Percentiles rank a stretch among this genome's conserved stretches.
Evolutionary conservation across 2,797 vertebrate genomes (phyloP).

Genomic region (Danio jaintianensis): DNA sequence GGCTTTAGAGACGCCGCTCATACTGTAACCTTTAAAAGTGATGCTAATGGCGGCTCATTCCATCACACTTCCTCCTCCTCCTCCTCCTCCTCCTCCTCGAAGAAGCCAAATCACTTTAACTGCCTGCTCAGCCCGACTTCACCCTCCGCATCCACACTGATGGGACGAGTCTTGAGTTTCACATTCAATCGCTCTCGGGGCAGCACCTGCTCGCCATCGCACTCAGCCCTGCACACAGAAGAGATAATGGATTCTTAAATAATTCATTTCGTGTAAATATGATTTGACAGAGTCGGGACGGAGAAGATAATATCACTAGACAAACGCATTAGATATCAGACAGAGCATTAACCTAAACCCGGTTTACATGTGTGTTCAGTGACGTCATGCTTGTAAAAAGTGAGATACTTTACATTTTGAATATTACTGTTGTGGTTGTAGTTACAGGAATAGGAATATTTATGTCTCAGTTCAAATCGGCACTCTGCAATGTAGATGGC

Average conservation of each 20-base stretch:
- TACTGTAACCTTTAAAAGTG: constrained; percentile 61
- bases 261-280: constrained; percentile 76
- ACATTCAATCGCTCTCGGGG: constrained; percentile 66
- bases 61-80: constrained; percentile 64
- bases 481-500: neutral
- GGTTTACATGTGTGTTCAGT: constrained; percentile 22
- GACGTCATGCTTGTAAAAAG: constrained; percentile 27
- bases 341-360: constrained; percentile 31
- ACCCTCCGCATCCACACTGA: constrained; percentile 67
- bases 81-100: constrained; percentile 70
- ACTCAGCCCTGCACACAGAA: constrained; percentile 63
- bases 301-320: constrained; percentile 50
- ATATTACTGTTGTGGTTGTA: neutral
- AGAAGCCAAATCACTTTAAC: constrained; percentile 75
- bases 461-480: neutral
- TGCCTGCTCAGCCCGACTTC: constrained; percentile 55
- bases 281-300: constrained; percentile 70
- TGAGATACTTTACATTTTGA: constrained; percentile 15
- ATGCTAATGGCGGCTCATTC: constrained; percentile 74
- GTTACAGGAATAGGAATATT: constrained; percentile 10
- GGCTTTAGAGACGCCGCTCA: constrained; percentile 1
- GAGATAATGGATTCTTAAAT: constrained; percentile 75
- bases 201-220: constrained; percentile 58
- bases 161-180: constrained; percentile 78
- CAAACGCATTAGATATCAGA: constrained; percentile 51